Conservation (phyloP, 1,140 invertebrate genomes). For the Riptortus pedestris region DNA sequence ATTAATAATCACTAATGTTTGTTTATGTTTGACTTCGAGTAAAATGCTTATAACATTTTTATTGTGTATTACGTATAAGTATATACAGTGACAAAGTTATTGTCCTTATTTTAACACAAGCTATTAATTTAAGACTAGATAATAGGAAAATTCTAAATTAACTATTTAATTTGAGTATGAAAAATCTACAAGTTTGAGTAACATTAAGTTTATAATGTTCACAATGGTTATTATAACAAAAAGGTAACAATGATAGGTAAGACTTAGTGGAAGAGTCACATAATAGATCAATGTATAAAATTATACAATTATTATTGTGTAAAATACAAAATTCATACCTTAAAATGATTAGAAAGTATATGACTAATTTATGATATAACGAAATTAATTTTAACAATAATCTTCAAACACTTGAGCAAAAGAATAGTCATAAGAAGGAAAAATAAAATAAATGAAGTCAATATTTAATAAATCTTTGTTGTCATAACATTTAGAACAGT, state of each 20-base stretch:
- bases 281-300: neutral
- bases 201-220: neutral
- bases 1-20: neutral
- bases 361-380: neutral
- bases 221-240: slow-evolving; percentile 5
- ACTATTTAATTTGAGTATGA: slow-evolving; percentile 10
- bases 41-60: neutral
- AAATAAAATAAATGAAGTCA: no score
- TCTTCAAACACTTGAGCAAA: slow-evolving; percentile 12
- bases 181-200: slow-evolving; percentile 1
- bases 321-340: slow-evolving; percentile 7
- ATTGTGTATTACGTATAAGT: slow-evolving; percentile 9
- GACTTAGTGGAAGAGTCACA: slow-evolving; percentile 10
- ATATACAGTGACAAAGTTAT: slow-evolving; percentile 19
- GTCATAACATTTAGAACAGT: no score
- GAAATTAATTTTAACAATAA: neutral
- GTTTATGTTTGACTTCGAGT: neutral
- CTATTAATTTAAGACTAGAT: slow-evolving; percentile 20
- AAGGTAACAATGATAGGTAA: slow-evolving; percentile 11
- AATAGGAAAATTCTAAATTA: slow-evolving; percentile 14
- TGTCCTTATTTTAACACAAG: slow-evolving; percentile 18
- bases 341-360: neutral
- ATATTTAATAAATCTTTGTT: no score
- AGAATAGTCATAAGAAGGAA: slow-evolving; percentile 1
- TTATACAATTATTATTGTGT: slow-evolving; percentile 4